These are phyloP conservation scores for Drosophila prosaltans DNA, from an alignment of 1,140 invertebrate species.

Conservation along the genomic window DNA sequence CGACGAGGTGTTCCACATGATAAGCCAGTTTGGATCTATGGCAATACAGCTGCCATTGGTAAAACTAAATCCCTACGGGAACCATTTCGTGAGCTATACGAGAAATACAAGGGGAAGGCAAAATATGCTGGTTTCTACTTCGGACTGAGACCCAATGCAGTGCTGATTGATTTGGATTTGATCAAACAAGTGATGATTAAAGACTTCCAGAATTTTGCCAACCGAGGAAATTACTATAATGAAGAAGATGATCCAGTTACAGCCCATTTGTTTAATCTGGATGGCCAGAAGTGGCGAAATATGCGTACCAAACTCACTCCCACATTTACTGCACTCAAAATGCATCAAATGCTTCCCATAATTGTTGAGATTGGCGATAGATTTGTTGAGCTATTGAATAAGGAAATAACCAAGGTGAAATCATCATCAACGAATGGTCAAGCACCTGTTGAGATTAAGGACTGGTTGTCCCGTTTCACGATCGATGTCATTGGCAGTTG, in stretches of 20 bases:
- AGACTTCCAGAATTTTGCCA: slow-evolving; percentile 84
- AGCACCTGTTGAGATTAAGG: slow-evolving; percentile 66
- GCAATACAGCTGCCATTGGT: slow-evolving; percentile 64
- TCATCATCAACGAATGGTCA: background rate
- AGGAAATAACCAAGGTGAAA: slow-evolving; percentile 18
- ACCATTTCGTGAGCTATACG: slow-evolving; percentile 64
- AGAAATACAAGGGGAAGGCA: slow-evolving; percentile 65
- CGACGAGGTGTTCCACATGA: slow-evolving; percentile 78
- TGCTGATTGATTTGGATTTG: slow-evolving; percentile 84
- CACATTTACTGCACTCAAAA: slow-evolving; percentile 85
- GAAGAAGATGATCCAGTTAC: slow-evolving; percentile 83
- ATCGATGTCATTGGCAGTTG: slow-evolving; percentile 86
- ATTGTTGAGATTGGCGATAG: slow-evolving; percentile 71
- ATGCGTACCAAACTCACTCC: slow-evolving; percentile 84
- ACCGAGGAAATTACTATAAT: slow-evolving; percentile 83
- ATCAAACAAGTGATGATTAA: slow-evolving; percentile 86
- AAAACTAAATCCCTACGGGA: slow-evolving; percentile 31
- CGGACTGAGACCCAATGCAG: slow-evolving; percentile 28
- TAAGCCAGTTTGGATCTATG: slow-evolving; percentile 66
- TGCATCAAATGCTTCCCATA: slow-evolving; percentile 84
- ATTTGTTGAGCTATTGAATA: slow-evolving; percentile 67
- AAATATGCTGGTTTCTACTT: slow-evolving; percentile 59
- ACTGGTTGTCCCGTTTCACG: slow-evolving; percentile 84
- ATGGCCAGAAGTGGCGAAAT: slow-evolving; percentile 84
- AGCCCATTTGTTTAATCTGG: slow-evolving; percentile 83